phyloP scores from a whole-genome alignment of 2,113 vertebrate genomes.

The Pycnonotus jocosus region DNA sequence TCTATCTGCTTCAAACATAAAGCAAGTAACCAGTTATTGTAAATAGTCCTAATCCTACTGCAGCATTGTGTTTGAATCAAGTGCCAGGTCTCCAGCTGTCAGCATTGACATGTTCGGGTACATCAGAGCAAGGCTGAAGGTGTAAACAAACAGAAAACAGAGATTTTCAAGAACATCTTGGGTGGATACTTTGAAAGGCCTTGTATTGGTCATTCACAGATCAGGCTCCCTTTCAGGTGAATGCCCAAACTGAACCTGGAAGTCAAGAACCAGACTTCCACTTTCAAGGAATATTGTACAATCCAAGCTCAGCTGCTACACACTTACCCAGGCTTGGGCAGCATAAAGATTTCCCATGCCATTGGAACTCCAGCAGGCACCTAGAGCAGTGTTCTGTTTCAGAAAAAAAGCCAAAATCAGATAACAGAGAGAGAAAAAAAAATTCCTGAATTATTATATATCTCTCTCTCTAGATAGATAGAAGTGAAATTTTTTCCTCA shows the following conservation, averaged over 20 bases:
- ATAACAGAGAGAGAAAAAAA: not conserved
- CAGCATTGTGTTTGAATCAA: conserved; percentile 6
- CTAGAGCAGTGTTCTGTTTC: not conserved
- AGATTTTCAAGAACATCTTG: not conserved
- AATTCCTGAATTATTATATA: not conserved
- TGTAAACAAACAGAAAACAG: conserved; percentile 26
- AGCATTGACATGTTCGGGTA: not conserved
- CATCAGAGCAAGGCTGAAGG: not conserved
- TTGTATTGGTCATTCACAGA: not conserved
- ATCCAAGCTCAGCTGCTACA: not conserved
- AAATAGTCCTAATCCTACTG: conserved; percentile 34
- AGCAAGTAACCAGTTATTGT: not conserved
- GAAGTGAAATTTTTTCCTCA: not conserved
- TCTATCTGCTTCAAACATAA: conserved; percentile 1
- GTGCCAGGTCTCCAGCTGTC: not conserved
- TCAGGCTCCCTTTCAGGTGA: not conserved
- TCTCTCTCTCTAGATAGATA: not conserved
- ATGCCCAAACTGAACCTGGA: not conserved
- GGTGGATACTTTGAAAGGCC: not conserved
- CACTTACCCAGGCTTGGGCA: not conserved
- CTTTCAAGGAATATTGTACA: not conserved
- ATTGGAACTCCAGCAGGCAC: not conserved
- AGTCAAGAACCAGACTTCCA: not conserved
- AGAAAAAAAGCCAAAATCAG: not conserved
- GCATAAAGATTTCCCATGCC: accelerated